Base-by-base conservation (phyloP, 2,797 vertebrate genomes). In the Dendrocincla tyrannina region DNA sequence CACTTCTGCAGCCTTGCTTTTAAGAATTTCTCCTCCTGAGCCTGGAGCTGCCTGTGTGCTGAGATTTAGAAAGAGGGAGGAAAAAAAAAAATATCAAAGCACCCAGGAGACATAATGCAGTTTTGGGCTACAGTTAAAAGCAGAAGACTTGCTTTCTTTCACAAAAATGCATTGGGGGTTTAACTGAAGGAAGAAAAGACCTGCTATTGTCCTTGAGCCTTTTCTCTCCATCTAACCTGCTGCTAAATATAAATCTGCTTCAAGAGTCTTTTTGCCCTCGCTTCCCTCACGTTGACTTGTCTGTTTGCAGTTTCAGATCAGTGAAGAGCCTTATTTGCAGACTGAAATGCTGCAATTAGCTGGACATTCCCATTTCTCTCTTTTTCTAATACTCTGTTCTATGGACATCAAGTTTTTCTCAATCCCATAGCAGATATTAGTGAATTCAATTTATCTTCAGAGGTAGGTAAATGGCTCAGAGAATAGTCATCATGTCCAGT, bases 201-300 rank as follows among this genome's bases (percentile, higher is more conserved):
- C 63, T 93, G 82, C 80, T 69, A 83, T 94, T 97, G 96, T 97
- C 93, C 96, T 97, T 97, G 89, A 95, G 93, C 81, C 83, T 95
- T 95, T 95, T 96, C 89, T 97, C 35, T 89, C 59, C 47, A 10
- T 62, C 93, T 83, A 85, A 94, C 91, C 83, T 96, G 84, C 69
- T 96, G 68, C 93, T 96, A 96, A 96, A 96, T 96, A 94, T 95
- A 84, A 92, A 80, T 70, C 88, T 95, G 87, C 83, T 97, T 97
- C 83, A 81, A 81, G 79, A 92, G 56, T 60, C 63, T 91, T 92
- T 84, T 78, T 85, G 67, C 83, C 64, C 91, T 91, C 20, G 1
- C 81, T 88, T 76, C 53, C 85, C 85, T 95, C 70, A 76, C 66
- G 13, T 66, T 89, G 82, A 84, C 83, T 91, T 85, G 88, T 91